These are phyloP conservation scores for Nebria brevicollis DNA, from an alignment of 2,888 invertebrate genomes.

Conservation along the genomic window DNA sequence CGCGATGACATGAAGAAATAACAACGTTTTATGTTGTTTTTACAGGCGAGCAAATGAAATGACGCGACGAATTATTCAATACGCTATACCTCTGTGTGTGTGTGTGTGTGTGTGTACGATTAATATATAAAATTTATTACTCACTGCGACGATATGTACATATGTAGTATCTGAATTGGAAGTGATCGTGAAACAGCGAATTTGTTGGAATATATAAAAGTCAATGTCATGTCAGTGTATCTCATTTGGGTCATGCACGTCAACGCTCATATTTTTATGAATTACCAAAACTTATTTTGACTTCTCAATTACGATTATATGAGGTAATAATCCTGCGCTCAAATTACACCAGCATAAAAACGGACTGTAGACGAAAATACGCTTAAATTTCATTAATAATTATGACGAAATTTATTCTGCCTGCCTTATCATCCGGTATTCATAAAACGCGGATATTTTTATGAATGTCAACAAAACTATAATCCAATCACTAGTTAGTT, in stretches of 20 bases:
- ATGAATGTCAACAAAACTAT: background rate
- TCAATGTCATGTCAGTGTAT: conserved; percentile 14
- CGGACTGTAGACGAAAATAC: background rate
- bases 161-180: background rate
- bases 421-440: background rate
- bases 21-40: conserved; percentile 61
- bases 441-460: background rate
- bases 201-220: conserved; percentile 10
- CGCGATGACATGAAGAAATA: conserved; percentile 59
- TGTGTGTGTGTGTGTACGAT: background rate
- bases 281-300: background rate
- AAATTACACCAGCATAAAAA: background rate
- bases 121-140: conserved; percentile 27
- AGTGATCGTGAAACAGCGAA: background rate
- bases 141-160: background rate
- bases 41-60: conserved; percentile 60
- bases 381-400: background rate
- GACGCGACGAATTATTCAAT: conserved; percentile 51
- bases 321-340: background rate
- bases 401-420: background rate
- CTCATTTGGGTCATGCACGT: conserved; percentile 13
- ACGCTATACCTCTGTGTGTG: background rate
- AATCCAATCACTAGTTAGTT: background rate
- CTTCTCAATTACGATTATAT: conserved; percentile 1
- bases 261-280: background rate